Conservation (phyloP, 2,888 invertebrate genomes). For the Mechanitis mazaeus region DNA sequence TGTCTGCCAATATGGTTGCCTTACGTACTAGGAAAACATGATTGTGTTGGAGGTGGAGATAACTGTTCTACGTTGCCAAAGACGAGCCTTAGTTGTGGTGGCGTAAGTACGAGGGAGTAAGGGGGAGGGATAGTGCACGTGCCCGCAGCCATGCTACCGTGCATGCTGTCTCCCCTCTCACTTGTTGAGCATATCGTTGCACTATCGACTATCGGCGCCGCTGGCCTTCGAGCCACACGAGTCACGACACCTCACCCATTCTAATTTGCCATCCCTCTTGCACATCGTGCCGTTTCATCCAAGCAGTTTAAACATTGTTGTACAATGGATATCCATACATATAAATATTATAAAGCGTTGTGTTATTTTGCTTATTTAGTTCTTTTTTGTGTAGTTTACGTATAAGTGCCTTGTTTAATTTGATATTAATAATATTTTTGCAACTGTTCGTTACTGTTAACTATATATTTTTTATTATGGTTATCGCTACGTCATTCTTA, state of each 20-base stretch:
- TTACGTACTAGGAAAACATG: constrained; percentile 58
- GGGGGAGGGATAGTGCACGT: constrained; percentile 51
- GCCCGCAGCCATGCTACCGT: constrained; percentile 52
- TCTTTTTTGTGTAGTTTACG: no score
- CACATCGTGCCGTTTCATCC: constrained; percentile 10
- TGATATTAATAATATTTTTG: background rate
- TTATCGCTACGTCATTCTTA: no score
- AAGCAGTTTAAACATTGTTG: constrained; percentile 10
- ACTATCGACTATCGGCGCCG: constrained; percentile 33
- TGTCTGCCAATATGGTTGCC: constrained; percentile 69
- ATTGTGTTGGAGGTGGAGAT: constrained; percentile 45
- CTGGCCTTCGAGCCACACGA: constrained; percentile 39
- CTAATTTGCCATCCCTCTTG: constrained; percentile 23
- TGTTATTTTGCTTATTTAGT: no score
- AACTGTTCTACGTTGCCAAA: constrained; percentile 44
- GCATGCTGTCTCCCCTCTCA: constrained; percentile 59
- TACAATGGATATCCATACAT: constrained; percentile 5
- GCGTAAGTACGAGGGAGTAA: background rate
- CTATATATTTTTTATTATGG: constrained; percentile 3
- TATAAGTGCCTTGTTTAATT: no score
- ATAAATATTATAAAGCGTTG: background rate
- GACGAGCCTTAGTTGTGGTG: constrained; percentile 6
- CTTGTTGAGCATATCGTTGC: constrained; percentile 62
- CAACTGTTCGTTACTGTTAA: background rate
- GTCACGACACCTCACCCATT: constrained; percentile 13